These are phyloP conservation scores for Ephydatia muelleri DNA, from an alignment of 37 sponge, comb jelly and placozoan species.

Conservation along the genomic window DNA sequence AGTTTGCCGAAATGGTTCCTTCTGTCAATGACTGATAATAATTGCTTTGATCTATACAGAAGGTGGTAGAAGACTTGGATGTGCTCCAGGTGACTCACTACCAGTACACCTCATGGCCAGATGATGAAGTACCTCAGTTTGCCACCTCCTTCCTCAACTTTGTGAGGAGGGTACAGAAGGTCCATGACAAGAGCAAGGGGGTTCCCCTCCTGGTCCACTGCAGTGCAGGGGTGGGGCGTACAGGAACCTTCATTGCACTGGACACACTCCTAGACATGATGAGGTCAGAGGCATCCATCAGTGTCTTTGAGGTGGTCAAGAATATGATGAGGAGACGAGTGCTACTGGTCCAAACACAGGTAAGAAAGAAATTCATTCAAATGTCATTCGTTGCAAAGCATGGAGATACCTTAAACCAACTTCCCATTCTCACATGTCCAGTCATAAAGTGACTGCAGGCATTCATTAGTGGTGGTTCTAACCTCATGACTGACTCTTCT, in stretches of 20 bases:
- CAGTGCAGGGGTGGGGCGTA: slow-evolving; percentile 88
- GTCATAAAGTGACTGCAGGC: too few relatives aligned
- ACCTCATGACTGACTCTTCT: background rate
- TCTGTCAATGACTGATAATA: background rate
- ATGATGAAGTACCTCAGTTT: slow-evolving; percentile 89
- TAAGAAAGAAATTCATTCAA: too few relatives aligned
- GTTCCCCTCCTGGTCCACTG: slow-evolving; percentile 80
- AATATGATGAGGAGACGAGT: slow-evolving; percentile 61
- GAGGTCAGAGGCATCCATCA: slow-evolving; percentile 32
- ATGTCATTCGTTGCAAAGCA: too few relatives aligned
- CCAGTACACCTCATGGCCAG: slow-evolving; percentile 68
- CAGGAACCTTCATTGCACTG: slow-evolving; percentile 82
- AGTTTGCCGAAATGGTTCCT: background rate
- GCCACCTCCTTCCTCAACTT: slow-evolving; percentile 79
- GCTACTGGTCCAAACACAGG: slow-evolving; percentile 83
- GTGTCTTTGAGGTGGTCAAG: slow-evolving; percentile 61
- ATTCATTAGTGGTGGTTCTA: too few relatives aligned
- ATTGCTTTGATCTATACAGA: slow-evolving; percentile 11
- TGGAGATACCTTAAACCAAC: too few relatives aligned
- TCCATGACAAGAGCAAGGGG: slow-evolving; percentile 44
- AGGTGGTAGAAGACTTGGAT: background rate
- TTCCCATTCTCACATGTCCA: too few relatives aligned
- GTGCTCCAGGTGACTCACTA: slow-evolving; percentile 58
- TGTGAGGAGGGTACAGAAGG: slow-evolving; percentile 62
- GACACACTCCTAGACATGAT: slow-evolving; percentile 78